Evolutionary conservation across 2,888 invertebrate species (phyloP).

Genomic region (Abscondita cerata): DNA sequence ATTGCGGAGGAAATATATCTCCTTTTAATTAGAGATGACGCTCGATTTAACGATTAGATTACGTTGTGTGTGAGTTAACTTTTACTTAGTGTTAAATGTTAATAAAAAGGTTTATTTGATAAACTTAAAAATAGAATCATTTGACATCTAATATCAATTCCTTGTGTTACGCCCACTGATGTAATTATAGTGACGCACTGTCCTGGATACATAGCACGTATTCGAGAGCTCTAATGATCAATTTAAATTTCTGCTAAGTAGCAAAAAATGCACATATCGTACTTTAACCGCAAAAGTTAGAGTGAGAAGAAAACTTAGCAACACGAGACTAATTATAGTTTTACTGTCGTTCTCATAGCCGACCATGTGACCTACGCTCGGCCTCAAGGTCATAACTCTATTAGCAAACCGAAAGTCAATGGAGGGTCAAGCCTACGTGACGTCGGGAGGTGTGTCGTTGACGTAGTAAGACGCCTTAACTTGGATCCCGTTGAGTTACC

Average conservation of each 20-base stretch:
- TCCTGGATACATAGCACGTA: neutral
- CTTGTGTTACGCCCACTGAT: neutral
- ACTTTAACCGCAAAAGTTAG: too few relatives aligned
- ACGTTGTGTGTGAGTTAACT: too few relatives aligned
- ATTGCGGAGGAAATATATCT: too few relatives aligned
- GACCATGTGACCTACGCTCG: too few relatives aligned
- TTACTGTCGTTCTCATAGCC: neutral
- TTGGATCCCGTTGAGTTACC: slow-evolving; percentile 2
- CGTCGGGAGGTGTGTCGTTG: slow-evolving; percentile 9
- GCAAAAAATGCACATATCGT: too few relatives aligned
- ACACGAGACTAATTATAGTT: neutral
- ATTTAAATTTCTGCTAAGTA: too few relatives aligned
- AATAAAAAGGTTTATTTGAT: too few relatives aligned
- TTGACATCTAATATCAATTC: neutral
- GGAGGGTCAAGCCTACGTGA: slow-evolving; percentile 9
- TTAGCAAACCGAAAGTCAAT: slow-evolving; percentile 9
- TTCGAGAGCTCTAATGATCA: neutral
- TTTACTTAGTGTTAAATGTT: too few relatives aligned
- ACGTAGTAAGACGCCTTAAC: slow-evolving; percentile 5
- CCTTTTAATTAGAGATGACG: too few relatives aligned
- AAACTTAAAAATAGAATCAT: neutral
- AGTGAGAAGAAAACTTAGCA: too few relatives aligned
- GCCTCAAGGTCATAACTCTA: neutral
- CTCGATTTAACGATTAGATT: too few relatives aligned
- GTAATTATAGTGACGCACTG: neutral